Evolutionary conservation across 2,797 vertebrate species (phyloP).

Genomic region (Lutra lutra): DNA sequence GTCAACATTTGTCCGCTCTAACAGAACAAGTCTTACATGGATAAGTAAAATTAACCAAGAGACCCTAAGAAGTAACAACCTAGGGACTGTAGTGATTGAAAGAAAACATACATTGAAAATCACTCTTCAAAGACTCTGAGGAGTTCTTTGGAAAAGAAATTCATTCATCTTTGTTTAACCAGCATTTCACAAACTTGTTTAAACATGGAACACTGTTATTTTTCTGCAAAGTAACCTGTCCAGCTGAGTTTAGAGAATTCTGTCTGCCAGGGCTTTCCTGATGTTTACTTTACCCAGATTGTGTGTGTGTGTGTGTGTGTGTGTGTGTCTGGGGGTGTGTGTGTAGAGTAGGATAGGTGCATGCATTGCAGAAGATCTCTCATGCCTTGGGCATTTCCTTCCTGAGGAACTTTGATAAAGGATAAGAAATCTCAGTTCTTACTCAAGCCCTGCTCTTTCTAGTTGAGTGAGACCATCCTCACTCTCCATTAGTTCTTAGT

Average conservation of each 20-base stretch:
- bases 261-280: not conserved
- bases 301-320: not conserved
- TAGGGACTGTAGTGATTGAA: not conserved
- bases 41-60: constrained; percentile 60
- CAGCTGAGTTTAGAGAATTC: not conserved
- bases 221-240: not conserved
- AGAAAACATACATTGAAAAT: constrained; percentile 21
- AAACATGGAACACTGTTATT: constrained; percentile 35
- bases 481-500: not conserved
- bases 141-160: constrained; percentile 29
- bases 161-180: constrained; percentile 44
- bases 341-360: not conserved
- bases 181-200: constrained; percentile 54
- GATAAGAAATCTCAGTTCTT: not conserved
- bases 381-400: not conserved
- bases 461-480: not conserved
- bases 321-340: not conserved
- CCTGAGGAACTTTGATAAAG: not conserved
- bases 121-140: not conserved
- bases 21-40: not conserved
- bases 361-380: not conserved
- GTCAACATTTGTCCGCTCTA: not conserved
- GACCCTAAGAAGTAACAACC: not conserved
- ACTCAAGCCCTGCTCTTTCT: not conserved
- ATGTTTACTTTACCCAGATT: not conserved